Base-by-base conservation (phyloP, 2,888 invertebrate genomes). In the Yponomeuta sedellus region DNA sequence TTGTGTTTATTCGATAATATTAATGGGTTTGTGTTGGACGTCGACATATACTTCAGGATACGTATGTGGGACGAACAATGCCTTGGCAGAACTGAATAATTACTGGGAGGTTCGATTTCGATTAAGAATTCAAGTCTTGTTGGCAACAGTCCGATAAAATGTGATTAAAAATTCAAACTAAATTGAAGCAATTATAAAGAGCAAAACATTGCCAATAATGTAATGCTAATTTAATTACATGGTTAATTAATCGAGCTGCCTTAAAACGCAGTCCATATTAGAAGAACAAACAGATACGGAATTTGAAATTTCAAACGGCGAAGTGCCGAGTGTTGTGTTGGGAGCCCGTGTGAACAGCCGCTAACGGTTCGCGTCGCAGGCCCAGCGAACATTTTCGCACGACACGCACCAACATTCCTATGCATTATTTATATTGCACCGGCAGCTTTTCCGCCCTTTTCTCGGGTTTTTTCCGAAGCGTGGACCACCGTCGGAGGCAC, bases 351-450 rank as follows among this genome's bases (percentile, higher is more conserved):
- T 65, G 65, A 59, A 65, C 74, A 72, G 74, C 71, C 73, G 70
- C 70, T 75, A 77, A 75, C 76, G 78, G 79, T 74, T 72, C 69
- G 70, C 73, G 69, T 72, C 75, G 73, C 76, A 70, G 71, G 71
- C 71, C 72, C 34, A n/a, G 70, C 73, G 74, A 76, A 75, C 77
- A 76, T 82, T 83, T 87, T 88, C 85, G 82, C 88, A 85, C 84
- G 82, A 74, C 75, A 76, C 79, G 77, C 80, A 76, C 78, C 74
- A 75, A 78, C 77, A 83, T 82, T 79, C 79, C 78, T 68, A 78
- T 88, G 78, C 80, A 88, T 88, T 87, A 88, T 88, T 83, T 82
- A 88, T 88, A 76, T 74, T 71, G 71, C 73, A 74, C 76, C 78
- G 76, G 78, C 75, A 78, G 80, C 77, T 85, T 86, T 88, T 86